Evolutionary conservation across 2,888 invertebrate species (phyloP), one percentile per base, ranked within the genome.

Genomic region (Melipona beecheii): DNA sequence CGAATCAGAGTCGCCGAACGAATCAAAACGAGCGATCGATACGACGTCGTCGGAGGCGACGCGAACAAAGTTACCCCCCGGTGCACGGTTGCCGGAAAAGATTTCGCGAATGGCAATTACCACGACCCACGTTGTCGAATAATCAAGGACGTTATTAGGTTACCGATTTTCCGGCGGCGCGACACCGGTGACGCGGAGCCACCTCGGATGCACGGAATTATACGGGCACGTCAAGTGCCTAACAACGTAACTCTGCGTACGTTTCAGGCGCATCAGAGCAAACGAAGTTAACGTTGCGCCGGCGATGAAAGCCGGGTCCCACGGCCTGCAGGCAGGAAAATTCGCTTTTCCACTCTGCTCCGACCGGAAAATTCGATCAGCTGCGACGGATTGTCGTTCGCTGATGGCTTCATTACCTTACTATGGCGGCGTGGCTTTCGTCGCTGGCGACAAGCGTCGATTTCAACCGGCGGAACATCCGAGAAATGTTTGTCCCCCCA

Each of bases 361-460:
- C 78, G 62, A 66, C 74, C 78, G 83, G 85, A 86, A 86, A 89
- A 89, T 87, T 89, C 86, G 86, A 89, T 89, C 89, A 87, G 77
- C 72, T 76, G 77, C 81, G 75, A 70, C 85, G 77, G 79, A 86
- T 89, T 88, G 84, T 86, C 86, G 76, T 78, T 74, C 83, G 70
- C 43, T 75, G 83, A 84, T 84, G 76, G 87, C 78, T 82, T 85
- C 84, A 76, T 89, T 89, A 84, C 81, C 81, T 80, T 74, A 58
- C 84, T 69, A 69, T 71, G 77, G 36, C 66, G 56, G 52, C 15
- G 19, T 9, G 9, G 43, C 43, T 43, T 4, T 6, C 60, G 27
- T 27, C 60, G 27, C 24, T 64, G 54, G 50, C 65, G 60, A 49
- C 62, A 36, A 21, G 5, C 64, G 52, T n/a, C 19, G 60, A 52